A percentile compares a stretch with the other conserved stretches of the same genome.
These are phyloP conservation scores for Regulus satrapa DNA, from an alignment of 2,113 vertebrate genomes.

Conservation along the genomic window DNA sequence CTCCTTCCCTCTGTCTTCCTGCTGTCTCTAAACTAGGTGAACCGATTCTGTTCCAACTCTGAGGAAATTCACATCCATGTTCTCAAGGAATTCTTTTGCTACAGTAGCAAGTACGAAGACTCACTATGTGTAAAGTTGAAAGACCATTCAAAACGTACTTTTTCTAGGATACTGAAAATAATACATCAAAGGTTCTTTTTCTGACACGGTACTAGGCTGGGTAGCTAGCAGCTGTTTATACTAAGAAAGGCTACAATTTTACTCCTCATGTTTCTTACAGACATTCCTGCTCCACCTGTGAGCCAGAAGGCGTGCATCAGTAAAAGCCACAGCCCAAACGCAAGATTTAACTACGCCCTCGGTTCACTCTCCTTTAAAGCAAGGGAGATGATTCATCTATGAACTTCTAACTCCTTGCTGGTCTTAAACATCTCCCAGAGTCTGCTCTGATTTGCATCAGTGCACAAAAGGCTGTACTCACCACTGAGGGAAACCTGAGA, in stretches of 20 bases:
- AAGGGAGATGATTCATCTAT: background rate
- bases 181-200: background rate
- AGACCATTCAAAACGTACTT: background rate
- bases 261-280: background rate
- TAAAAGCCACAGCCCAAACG: background rate
- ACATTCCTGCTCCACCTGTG: background rate
- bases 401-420: background rate
- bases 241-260: background rate
- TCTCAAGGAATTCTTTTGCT: background rate
- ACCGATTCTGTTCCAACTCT: background rate
- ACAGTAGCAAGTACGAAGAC: background rate
- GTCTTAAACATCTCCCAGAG: background rate
- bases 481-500: background rate
- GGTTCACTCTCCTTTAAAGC: background rate
- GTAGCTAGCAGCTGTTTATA: background rate
- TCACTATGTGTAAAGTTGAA: background rate
- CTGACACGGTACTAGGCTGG: background rate
- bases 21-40: background rate
- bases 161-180: background rate
- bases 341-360: background rate
- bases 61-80: background rate
- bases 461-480: background rate
- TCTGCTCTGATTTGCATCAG: background rate
- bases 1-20: background rate
- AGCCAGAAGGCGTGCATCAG: background rate